phyloP scores from a whole-genome alignment of 2,888 invertebrate species.

The Spodoptera littoralis region DNA sequence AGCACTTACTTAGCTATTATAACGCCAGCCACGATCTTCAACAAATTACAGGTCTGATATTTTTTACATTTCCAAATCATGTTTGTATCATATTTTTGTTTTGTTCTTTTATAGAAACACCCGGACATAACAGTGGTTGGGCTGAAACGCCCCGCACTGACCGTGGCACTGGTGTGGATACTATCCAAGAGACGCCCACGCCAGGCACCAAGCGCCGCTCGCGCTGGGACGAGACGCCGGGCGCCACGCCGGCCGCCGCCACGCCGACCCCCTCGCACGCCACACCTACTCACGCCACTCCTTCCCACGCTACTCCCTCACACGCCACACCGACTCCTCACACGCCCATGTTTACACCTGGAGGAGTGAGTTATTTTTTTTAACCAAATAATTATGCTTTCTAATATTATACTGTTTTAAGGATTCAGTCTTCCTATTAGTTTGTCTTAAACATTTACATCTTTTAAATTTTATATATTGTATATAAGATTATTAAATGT shows the following conservation, averaged over 20 bases:
- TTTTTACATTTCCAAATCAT: no score
- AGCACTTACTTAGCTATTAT: background rate
- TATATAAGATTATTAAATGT: background rate
- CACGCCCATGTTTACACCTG: conserved; percentile 93
- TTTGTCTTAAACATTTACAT: no score
- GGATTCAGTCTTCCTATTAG: no score
- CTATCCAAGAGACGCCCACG: conserved; percentile 97
- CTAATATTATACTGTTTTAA: no score
- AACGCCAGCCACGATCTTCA: no score
- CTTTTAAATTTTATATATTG: no score
- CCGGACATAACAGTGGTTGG: conserved; percentile 99
- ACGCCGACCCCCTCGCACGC: conserved; percentile 92
- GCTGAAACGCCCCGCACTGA: conserved; percentile 99
- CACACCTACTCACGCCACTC: conserved; percentile 92
- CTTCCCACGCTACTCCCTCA: conserved; percentile 92
- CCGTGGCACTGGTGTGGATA: conserved; percentile 92
- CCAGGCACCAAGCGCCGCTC: conserved; percentile 98
- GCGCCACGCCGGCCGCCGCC: conserved; percentile 92
- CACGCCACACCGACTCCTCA: conserved; percentile 91
- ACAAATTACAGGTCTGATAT: no score
- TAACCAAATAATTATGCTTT: no score
- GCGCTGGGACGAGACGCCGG: conserved; percentile 99
- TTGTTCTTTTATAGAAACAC: conserved; percentile 91
- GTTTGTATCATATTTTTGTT: no score
- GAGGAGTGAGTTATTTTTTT: conserved; percentile 88